Base-by-base conservation (phyloP, 2,113 vertebrate species). In the Panurus biarmicus region DNA sequence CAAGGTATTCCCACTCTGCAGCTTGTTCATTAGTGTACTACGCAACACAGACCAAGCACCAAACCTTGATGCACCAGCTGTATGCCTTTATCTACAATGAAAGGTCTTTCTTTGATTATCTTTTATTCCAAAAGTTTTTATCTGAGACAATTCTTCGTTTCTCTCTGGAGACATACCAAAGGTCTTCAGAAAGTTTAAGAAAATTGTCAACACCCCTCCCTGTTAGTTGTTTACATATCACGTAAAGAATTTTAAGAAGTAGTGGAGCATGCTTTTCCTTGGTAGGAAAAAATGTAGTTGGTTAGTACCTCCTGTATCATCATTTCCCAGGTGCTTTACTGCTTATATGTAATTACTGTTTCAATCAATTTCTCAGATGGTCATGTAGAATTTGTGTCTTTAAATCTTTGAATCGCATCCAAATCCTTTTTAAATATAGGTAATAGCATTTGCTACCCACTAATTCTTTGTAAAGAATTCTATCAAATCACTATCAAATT, bases 361-460 rank as follows among this genome's bases (percentile, higher is more conserved):
- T 91, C 94, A 93, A 91, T 93, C 93, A 74, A 74, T 93, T 95
- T 91, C 87, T 95, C 60, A 83, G 64, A 76, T 33, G 66, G 76
- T 82, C 75, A 64, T 56, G 47, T 53, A 90, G 64, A 91, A 95
- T 94, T 85, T 90, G 56, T 35, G 71, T 71, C 74, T 93, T 87
- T 83, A 90, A 87, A 91, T 77, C 75, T 48, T 70, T 93, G 78
- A 89, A 89, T 85, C 75, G 58, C 42, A 72, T 78, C 75, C 86
- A 93, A 90, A 89, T 70, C n/a, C 51, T 89, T 87, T 96, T 77
- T 24, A 89, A 91, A 85, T 90, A 89, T 10, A 95, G 51, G 56
- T 86, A 93, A 84, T 87, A 86, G 53, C 44, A 79, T 94, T 96
- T 74, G 15, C 60, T 91, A 70, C 20, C 36, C 44, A 64, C 51